phyloP scores from a whole-genome alignment of 2,888 invertebrate species.

The Harpalus rubripes region DNA sequence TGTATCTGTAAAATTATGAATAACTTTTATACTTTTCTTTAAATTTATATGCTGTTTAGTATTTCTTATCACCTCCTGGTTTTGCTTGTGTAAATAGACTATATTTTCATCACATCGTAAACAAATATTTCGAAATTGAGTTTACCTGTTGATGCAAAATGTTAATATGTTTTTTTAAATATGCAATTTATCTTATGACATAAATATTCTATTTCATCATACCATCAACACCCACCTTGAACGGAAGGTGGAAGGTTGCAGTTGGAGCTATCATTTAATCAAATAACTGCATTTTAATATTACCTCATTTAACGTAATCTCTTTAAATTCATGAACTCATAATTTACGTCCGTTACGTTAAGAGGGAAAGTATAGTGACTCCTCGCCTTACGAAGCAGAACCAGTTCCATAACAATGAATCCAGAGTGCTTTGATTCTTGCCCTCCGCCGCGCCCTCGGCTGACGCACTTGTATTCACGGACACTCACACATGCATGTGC shows the following conservation, averaged over 20 bases:
- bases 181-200: not conserved
- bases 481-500: conserved; percentile 30
- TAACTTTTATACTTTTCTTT: no score
- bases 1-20: no score
- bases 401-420: conserved; percentile 43
- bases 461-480: conserved; percentile 15
- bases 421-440: conserved; percentile 24
- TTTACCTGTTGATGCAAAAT: not conserved
- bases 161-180: not conserved
- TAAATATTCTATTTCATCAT: conserved; percentile 7
- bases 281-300: conserved; percentile 23
- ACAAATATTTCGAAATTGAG: not conserved
- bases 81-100: not conserved
- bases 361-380: conserved; percentile 50
- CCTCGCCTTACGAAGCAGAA: conserved; percentile 15
- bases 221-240: conserved; percentile 17
- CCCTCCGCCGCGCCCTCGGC: conserved; percentile 25
- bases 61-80: not conserved
- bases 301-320: conserved; percentile 44
- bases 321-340: conserved; percentile 25
- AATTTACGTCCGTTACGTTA: conserved; percentile 47
- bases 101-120: not conserved
- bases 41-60: no score
- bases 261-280: conserved; percentile 17
- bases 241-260: not conserved